These are phyloP conservation scores for Sitta europaea DNA, from an alignment of 2,113 vertebrate species.

Conservation along the genomic window DNA sequence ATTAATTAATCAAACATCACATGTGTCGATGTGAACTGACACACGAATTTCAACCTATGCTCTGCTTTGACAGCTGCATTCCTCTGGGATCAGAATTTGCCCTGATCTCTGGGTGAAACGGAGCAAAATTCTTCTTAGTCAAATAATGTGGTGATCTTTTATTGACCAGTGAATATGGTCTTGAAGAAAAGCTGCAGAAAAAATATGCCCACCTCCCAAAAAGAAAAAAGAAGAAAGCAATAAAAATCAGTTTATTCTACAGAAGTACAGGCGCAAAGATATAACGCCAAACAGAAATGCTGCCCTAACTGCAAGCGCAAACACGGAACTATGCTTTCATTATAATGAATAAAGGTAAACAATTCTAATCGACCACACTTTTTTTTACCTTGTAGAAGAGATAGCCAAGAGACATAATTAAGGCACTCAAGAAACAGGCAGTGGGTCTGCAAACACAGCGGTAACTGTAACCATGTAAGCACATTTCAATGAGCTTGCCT, in stretches of 20 bases:
- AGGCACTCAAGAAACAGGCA: not conserved
- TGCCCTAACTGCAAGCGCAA: not conserved
- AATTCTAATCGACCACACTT: not conserved
- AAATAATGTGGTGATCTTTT: not conserved
- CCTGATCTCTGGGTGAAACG: not conserved
- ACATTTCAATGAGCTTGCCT: not conserved
- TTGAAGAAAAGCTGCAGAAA: not conserved
- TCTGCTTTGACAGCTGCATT: slow-evolving; percentile 10
- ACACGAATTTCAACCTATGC: not conserved
- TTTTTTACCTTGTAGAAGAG: not conserved
- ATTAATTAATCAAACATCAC: not conserved
- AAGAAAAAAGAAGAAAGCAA: not conserved
- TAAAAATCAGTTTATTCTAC: not conserved
- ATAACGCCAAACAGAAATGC: not conserved
- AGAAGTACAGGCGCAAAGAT: not conserved
- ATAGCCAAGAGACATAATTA: not conserved
- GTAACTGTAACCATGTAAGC: not conserved
- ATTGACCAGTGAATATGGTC: not conserved
- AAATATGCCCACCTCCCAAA: not conserved
- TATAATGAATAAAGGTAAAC: not conserved
- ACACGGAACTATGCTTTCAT: not conserved
- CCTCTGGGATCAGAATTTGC: not conserved
- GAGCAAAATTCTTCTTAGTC: not conserved
- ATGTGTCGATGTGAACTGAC: not conserved
- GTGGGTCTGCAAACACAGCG: not conserved